These are phyloP conservation scores for Melieria crassipennis DNA, from an alignment of 2,888 invertebrate genomes.

Conservation along the genomic window DNA sequence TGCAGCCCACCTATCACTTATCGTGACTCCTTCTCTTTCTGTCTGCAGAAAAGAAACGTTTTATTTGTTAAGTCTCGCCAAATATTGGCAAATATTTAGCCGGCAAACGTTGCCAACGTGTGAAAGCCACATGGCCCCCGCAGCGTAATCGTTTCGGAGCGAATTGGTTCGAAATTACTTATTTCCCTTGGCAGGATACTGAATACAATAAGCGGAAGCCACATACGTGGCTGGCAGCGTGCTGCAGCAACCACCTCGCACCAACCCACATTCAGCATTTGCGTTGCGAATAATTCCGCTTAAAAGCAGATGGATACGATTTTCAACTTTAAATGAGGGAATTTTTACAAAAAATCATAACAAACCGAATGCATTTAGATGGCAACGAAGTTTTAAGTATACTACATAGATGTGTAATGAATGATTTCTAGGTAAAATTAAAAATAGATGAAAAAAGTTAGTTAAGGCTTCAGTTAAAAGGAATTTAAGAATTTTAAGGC, in stretches of 20 bases:
- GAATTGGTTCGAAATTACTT: conserved; percentile 29
- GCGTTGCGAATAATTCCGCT: no score
- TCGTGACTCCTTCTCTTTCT: background rate
- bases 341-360: no score
- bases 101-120: background rate
- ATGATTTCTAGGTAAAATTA: no score
- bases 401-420: no score
- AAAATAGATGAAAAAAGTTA: no score
- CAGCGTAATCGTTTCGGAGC: conserved; percentile 1
- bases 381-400: no score
- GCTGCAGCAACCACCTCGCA: background rate
- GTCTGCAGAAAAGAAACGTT: background rate
- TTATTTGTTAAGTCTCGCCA: background rate
- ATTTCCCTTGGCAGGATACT: conserved; percentile 43
- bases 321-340: no score
- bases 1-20: background rate
- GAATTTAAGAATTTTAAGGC: no score
- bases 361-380: background rate
- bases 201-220: conserved; percentile 47
- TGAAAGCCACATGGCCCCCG: conserved; percentile 12
- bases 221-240: conserved; percentile 40
- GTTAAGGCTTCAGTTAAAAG: no score
- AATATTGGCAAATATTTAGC: background rate
- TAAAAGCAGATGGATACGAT: no score
- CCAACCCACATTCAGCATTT: background rate